These are phyloP conservation scores for Meriones unguiculatus DNA, from an alignment of 2,113 vertebrate genomes.

Conservation along the genomic window DNA sequence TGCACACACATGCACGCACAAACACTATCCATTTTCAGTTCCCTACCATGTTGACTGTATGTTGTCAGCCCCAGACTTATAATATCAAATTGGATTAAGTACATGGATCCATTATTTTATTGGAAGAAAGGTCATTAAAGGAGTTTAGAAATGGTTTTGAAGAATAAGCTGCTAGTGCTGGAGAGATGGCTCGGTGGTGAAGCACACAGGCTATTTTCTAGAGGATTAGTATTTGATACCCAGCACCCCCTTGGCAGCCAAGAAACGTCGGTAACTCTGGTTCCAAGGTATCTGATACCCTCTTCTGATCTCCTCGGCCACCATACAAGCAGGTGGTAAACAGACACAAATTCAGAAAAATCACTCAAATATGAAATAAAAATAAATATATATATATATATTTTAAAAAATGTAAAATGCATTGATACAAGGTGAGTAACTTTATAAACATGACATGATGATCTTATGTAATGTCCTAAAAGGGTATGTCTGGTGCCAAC, in stretches of 20 bases:
- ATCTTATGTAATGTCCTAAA: conserved; percentile 68
- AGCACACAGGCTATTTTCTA: neutral
- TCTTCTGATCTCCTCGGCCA: neutral
- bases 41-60: neutral
- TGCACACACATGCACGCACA: no score
- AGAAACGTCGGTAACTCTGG: neutral
- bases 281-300: neutral
- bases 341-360: neutral
- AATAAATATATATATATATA: neutral
- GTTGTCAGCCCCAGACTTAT: neutral
- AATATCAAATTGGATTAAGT: neutral
- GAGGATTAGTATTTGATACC: neutral
- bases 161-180: neutral
- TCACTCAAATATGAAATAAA: neutral
- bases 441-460: conserved; percentile 56
- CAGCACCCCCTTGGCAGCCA: no score
- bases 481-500: conserved; percentile 58
- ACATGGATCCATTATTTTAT: neutral
- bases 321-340: neutral
- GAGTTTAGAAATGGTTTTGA: conserved; percentile 42
- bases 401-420: neutral
- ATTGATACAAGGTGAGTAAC: conserved; percentile 43
- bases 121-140: conserved; percentile 55
- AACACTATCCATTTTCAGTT: neutral
- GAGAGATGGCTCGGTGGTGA: neutral